Conservation (phyloP, 2,888 invertebrate genomes). For the Acanthosepion esculentum region DNA sequence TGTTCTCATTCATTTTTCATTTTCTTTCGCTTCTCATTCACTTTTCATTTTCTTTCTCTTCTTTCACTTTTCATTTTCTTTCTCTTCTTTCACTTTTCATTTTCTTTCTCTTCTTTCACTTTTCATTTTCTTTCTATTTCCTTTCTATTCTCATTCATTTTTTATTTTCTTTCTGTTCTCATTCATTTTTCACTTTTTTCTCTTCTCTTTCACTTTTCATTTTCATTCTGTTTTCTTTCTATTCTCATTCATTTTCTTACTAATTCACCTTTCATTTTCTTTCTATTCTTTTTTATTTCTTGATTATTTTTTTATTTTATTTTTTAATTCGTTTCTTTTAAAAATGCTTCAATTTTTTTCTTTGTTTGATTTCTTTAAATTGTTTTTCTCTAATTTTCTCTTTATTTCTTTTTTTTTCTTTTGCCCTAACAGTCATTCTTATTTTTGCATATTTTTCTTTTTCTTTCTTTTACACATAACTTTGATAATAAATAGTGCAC, state of each 20-base stretch:
- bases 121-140: not conserved
- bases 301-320: not conserved
- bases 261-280: not conserved
- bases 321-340: not conserved
- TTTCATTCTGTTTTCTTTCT: not conserved
- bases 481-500: too few relatives aligned
- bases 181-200: too few relatives aligned
- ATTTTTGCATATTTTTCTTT: too few relatives aligned
- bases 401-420: not conserved
- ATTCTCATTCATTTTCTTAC: not conserved
- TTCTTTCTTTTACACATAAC: too few relatives aligned
- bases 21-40: not conserved
- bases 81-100: not conserved
- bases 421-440: too few relatives aligned
- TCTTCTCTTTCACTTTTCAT: not conserved
- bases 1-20: not conserved
- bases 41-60: not conserved
- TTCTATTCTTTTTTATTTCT: not conserved
- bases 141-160: not conserved
- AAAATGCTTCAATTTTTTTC: not conserved
- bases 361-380: not conserved
- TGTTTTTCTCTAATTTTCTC: not conserved
- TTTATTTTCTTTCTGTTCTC: not conserved
- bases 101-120: not conserved
- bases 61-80: not conserved